phyloP scores from a whole-genome alignment of 2,888 invertebrate genomes.

The Lypha dubia region DNA sequence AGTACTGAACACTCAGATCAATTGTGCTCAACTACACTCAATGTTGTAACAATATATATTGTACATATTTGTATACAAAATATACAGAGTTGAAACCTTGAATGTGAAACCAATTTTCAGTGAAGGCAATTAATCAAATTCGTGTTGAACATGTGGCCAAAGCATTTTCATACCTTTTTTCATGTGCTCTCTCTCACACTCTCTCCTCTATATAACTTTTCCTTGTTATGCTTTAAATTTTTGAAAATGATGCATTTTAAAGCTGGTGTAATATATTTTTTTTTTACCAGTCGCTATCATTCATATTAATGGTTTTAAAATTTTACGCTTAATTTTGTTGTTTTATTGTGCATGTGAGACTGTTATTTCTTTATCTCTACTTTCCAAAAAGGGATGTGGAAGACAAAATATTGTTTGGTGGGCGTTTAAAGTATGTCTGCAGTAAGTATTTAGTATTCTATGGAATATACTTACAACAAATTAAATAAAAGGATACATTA shows the following conservation, averaged over 20 bases:
- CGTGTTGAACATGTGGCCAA: slow-evolving; percentile 70
- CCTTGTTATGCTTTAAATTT: slow-evolving; percentile 6
- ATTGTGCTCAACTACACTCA: slow-evolving; percentile 32
- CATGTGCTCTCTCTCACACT: not conserved
- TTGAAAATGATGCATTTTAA: slow-evolving; percentile 41
- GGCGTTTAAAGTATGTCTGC: slow-evolving; percentile 50
- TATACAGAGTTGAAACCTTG: slow-evolving; percentile 62
- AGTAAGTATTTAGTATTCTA: not conserved
- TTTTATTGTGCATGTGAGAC: slow-evolving; percentile 25
- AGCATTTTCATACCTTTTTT: slow-evolving; percentile 58
- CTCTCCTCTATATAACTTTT: not conserved
- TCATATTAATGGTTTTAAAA: slow-evolving; percentile 59
- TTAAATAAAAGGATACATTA: slow-evolving; percentile 40
- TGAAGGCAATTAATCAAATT: slow-evolving; percentile 72
- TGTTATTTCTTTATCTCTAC: not conserved
- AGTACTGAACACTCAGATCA: slow-evolving; percentile 7
- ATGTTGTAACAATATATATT: slow-evolving; percentile 59
- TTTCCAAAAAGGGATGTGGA: slow-evolving; percentile 31
- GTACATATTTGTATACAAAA: slow-evolving; percentile 61
- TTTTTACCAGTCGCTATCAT: slow-evolving; percentile 15
- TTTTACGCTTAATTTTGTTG: slow-evolving; percentile 59
- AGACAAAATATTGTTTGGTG: slow-evolving; percentile 58
- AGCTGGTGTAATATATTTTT: slow-evolving; percentile 44
- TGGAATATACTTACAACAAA: not conserved
- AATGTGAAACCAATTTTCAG: slow-evolving; percentile 69